A percentile compares a stretch with the other conserved stretches of the same genome.
phyloP scores from a whole-genome alignment of 2,797 vertebrate species.

The Anguilla anguilla region DNA sequence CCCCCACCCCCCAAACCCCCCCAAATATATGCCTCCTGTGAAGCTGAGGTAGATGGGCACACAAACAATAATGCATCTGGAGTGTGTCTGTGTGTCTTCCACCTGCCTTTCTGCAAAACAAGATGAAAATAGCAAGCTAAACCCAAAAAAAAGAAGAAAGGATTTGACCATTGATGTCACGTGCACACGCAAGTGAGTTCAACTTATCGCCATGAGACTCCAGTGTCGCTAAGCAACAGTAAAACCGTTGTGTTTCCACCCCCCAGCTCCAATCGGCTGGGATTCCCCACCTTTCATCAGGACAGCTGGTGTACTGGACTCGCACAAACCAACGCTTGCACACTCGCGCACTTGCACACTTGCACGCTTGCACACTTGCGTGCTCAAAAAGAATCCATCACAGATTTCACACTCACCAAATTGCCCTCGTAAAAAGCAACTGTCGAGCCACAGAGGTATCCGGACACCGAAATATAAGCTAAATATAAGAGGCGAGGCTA shows the following conservation, averaged over 20 bases:
- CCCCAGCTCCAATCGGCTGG: not conserved
- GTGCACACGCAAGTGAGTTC: not conserved
- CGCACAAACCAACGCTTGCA: constrained; percentile 25
- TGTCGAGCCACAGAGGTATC: constrained; percentile 59
- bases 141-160: not conserved
- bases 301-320: constrained; percentile 35
- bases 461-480: constrained; percentile 57
- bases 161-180: not conserved
- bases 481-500: constrained; percentile 57
- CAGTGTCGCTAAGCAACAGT: constrained; percentile 7
- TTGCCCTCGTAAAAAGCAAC: constrained; percentile 50
- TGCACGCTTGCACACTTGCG: not conserved
- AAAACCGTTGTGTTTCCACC: not conserved
- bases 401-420: not conserved
- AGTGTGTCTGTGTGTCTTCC: not conserved
- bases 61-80: not conserved
- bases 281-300: not conserved
- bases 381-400: not conserved
- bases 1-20: too few species aligned
- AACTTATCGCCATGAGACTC: not conserved
- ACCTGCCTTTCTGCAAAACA: not conserved
- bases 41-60: not conserved
- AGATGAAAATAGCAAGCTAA: not conserved
- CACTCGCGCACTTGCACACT: not conserved
- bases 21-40: not conserved